Base-by-base conservation (phyloP, 2,888 invertebrate genomes). In the Monoplex corrugatus region DNA sequence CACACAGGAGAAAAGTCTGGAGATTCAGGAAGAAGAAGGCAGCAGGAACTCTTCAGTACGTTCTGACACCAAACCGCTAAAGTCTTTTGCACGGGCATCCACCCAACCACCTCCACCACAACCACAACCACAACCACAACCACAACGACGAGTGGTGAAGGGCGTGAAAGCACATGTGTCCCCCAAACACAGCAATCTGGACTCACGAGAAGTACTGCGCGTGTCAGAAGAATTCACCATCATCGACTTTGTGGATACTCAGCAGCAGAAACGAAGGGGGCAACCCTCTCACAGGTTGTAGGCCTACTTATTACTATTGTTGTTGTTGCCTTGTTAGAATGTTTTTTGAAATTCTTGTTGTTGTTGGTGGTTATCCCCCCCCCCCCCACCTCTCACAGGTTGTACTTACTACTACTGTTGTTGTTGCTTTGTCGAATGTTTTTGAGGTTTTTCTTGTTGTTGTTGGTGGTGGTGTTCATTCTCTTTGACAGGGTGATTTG, bases 181-280 rank as follows among this genome's bases (percentile, higher is more conserved):
- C 38, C 86, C 86, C 13, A 63, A 32, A 16, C 43, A 86, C 86
- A 86, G 86, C 43, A n/a, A n/a, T 6, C 86, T 86, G 32, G 86
- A 86, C 28, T 63, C 68, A 0, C 63, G 50, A 1, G 86, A 86
- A n/a, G 68, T 86, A n/a, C 43, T 86, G 43, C 86, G 68, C 86
- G 40, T 68, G 43, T 63, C 86, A 16, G 57, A 68, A 1, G 86
- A 86, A 8, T 86, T 86, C 86, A 86, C 86, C 68, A 86, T 86
- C 68, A 23, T 86, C 43, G 86, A 86, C 68, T 86, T 57, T 43
- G 68, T 86, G 40, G 86, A 86, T 2, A n/a, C 86, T 23, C 3
- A n/a, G n/a, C 57, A 57, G 57, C 40, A 80, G 78, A 23, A 43
- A 6, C 23, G 23, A 1, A 40, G 32, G 3, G 40, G 23, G 16